Conservation (phyloP, 2,113 vertebrate species). For the Ochotona princeps region DNA sequence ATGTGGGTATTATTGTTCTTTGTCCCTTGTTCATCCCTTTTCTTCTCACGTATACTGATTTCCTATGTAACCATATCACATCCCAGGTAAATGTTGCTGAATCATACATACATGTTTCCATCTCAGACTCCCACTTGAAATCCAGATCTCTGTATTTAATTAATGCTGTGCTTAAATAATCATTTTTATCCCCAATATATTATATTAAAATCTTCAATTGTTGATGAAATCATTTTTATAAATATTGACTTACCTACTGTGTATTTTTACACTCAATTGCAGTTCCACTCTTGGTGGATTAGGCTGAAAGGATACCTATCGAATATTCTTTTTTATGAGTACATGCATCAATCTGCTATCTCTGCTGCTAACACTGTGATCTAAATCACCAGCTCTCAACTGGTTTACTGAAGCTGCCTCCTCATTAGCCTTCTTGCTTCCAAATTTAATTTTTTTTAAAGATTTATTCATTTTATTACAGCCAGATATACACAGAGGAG, state of each 20-base stretch:
- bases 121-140: neutral
- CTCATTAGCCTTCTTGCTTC: neutral
- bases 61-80: neutral
- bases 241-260: neutral
- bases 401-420: neutral
- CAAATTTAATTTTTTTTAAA: too few relatives aligned
- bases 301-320: neutral
- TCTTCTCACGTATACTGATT: neutral
- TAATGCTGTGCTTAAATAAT: neutral
- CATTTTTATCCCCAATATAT: neutral
- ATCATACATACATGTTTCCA: neutral
- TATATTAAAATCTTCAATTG: neutral
- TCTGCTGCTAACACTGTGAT: too few relatives aligned
- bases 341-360: neutral
- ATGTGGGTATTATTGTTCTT: neutral
- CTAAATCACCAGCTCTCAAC: neutral
- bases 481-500: too few relatives aligned
- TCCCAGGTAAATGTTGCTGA: neutral
- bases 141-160: constrained; percentile 6
- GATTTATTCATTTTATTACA: too few relatives aligned
- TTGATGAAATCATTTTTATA: too few relatives aligned
- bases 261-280: neutral
- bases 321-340: neutral
- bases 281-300: neutral
- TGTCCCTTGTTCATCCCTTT: neutral